A percentile compares a stretch with the other conserved stretches of the same genome.
These are phyloP conservation scores for Sinocyclocheilus anophthalmus DNA, from an alignment of 2,113 vertebrate species.

Conservation along the genomic window DNA sequence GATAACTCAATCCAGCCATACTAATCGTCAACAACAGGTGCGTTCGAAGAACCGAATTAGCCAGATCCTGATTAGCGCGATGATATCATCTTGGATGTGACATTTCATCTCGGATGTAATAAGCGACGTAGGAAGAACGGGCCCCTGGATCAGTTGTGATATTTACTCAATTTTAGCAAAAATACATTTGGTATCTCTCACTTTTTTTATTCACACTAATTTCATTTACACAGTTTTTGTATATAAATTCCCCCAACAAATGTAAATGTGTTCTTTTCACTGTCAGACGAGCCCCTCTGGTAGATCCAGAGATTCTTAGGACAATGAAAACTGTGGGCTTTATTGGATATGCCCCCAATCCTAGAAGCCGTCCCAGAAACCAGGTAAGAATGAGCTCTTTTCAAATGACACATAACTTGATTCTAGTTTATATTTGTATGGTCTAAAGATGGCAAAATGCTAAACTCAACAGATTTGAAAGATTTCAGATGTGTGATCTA, in stretches of 20 bases:
- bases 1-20: no score
- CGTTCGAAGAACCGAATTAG: no score
- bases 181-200: no score
- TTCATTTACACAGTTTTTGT: not conserved
- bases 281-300: constrained; percentile 86
- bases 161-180: not conserved
- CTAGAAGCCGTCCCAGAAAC: constrained; percentile 90
- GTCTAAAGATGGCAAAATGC: no score
- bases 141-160: not conserved
- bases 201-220: not conserved
- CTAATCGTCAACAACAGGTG: no score
- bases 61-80: no score
- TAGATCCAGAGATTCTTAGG: constrained; percentile 93
- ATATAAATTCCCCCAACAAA: not conserved
- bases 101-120: no score
- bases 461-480: not conserved
- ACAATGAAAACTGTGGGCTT: constrained; percentile 98
- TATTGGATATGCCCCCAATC: constrained; percentile 96
- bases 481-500: not conserved
- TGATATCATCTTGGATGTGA: no score
- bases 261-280: not conserved
- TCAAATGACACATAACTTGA: no score
- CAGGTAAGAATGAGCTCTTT: constrained; percentile 74
- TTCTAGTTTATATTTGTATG: no score
- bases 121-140: no score